Conservation (phyloP, 2,888 invertebrate genomes). For the Stomorhina lunata region DNA sequence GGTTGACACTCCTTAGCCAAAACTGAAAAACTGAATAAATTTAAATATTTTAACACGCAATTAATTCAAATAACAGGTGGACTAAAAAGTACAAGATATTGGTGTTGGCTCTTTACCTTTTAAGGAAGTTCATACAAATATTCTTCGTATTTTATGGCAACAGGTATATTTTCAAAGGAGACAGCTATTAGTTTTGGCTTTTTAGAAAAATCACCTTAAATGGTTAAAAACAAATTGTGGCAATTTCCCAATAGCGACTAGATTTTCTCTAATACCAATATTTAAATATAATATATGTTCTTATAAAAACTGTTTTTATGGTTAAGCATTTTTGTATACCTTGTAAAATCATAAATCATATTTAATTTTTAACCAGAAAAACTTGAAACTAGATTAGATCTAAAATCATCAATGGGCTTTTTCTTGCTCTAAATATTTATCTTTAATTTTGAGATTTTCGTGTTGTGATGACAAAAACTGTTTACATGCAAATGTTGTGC, state of each 20-base stretch:
- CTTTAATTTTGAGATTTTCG: too few species aligned
- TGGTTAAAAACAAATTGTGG: not conserved
- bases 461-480: too few species aligned
- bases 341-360: too few species aligned
- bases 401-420: too few species aligned
- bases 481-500: too few species aligned
- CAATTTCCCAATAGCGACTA: not conserved
- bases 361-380: too few species aligned
- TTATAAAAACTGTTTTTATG: not conserved
- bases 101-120: not conserved
- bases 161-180: not conserved
- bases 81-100: not conserved
- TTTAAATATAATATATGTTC: not conserved
- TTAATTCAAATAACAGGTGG: not conserved
- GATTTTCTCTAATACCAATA: not conserved
- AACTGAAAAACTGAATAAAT: not conserved
- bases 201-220: not conserved
- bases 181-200: not conserved
- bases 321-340: too few species aligned
- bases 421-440: too few species aligned
- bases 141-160: not conserved
- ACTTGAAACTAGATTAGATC: too few species aligned
- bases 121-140: not conserved
- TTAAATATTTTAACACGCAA: conserved; percentile 4
- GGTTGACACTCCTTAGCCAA: not conserved